These are phyloP conservation scores for Pseudomyrmex sp. DNA, from an alignment of 1,140 invertebrate species.

Conservation along the genomic window DNA sequence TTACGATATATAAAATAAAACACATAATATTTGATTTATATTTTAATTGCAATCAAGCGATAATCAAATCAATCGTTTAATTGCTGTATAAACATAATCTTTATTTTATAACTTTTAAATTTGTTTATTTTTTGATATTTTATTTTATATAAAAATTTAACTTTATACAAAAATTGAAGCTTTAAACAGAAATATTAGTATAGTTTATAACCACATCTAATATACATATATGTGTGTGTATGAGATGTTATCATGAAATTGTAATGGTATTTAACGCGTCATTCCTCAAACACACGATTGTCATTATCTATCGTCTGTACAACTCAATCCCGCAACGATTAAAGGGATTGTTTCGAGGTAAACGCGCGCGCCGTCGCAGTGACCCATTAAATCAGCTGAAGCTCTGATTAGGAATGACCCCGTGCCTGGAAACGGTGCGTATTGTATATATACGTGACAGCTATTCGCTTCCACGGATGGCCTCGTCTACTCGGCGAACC, in stretches of 20 bases:
- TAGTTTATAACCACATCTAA: too few species aligned
- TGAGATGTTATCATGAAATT: not conserved
- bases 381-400: conserved; percentile 47
- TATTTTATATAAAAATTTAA: not conserved
- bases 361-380: not conserved
- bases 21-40: not conserved
- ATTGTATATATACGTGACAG: conserved; percentile 55
- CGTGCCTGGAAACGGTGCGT: conserved; percentile 62
- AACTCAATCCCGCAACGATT: not conserved
- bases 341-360: conserved; percentile 27
- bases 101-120: not conserved
- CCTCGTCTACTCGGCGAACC: conserved; percentile 40
- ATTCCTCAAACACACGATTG: conserved; percentile 3
- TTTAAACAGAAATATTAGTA: too few species aligned
- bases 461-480: conserved; percentile 34
- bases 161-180: not conserved
- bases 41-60: not conserved
- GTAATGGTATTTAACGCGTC: not conserved
- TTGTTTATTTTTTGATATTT: conserved; percentile 7
- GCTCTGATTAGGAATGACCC: conserved; percentile 67
- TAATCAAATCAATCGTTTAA: not conserved
- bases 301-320: not conserved
- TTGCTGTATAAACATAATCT: not conserved
- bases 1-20: not conserved
- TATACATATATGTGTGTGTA: too few species aligned